These are phyloP conservation scores for Dicrurus megarhynchus DNA, from an alignment of 2,113 vertebrate species.

Conservation along the genomic window DNA sequence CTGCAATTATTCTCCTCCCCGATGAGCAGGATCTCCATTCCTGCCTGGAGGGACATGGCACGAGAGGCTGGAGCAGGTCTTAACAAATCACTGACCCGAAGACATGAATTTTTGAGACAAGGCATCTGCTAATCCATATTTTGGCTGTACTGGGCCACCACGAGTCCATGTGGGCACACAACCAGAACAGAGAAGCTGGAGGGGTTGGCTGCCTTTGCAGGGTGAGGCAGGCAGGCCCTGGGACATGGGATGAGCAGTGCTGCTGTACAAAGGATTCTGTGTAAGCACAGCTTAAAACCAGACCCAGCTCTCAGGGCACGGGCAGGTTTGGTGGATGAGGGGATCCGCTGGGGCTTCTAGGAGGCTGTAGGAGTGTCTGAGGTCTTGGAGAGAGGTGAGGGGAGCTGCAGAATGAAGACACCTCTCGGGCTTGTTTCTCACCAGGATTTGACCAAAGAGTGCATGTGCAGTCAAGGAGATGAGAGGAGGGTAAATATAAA, in stretches of 20 bases:
- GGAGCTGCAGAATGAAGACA: neutral
- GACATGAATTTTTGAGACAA: neutral
- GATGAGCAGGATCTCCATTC: neutral
- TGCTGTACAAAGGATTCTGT: neutral
- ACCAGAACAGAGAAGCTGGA: neutral
- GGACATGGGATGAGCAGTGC: fast-evolving
- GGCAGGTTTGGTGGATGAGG: neutral
- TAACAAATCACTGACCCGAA: neutral
- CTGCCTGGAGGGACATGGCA: neutral
- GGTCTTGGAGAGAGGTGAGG: neutral
- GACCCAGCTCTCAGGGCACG: fast-evolving
- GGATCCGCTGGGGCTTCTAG: neutral
- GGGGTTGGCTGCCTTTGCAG: neutral
- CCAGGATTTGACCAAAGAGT: neutral
- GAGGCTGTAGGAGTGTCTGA: neutral
- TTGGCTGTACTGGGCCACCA: neutral
- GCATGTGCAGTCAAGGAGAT: neutral
- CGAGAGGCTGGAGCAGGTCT: neutral
- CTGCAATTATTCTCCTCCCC: neutral
- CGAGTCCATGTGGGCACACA: fast-evolving
- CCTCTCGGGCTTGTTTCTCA: neutral
- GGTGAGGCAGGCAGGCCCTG: neutral
- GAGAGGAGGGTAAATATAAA: neutral
- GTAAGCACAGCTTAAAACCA: neutral
- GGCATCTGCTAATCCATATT: neutral